Percentiles rank a stretch among this genome's conserved stretches.
phyloP scores from a whole-genome alignment of 2,797 vertebrate genomes.

The Myotis planiceps region DNA sequence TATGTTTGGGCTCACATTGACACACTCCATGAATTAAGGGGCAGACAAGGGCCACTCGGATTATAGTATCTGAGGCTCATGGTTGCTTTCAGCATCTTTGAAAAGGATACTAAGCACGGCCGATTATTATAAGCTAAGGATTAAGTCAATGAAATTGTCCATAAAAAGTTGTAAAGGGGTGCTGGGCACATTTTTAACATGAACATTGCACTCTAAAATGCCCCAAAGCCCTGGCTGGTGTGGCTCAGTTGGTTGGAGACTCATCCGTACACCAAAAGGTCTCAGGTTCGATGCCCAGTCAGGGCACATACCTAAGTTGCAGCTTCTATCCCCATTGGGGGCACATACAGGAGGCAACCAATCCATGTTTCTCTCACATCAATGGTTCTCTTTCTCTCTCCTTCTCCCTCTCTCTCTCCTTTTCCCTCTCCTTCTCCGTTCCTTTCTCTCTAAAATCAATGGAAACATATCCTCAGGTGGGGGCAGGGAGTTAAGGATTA shows the following conservation, averaged over 20 bases:
- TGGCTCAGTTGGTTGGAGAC: neutral
- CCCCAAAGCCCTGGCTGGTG: neutral
- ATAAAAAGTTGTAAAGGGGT: neutral
- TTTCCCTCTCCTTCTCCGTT: fast-evolving
- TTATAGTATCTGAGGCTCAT: neutral
- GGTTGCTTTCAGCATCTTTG: neutral
- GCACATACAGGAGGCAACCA: neutral
- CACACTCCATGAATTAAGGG: neutral
- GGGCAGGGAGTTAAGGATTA: neutral
- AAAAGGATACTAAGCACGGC: neutral
- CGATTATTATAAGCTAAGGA: neutral
- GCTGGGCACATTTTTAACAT: neutral
- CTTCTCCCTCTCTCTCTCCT: neutral
- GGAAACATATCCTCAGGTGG: neutral
- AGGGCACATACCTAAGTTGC: neutral
- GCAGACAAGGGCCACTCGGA: neutral
- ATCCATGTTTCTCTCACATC: neutral
- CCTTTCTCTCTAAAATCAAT: neutral
- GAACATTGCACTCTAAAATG: neutral
- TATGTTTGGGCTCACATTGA: neutral
- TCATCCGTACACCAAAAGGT: neutral
- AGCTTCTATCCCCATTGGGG: neutral
- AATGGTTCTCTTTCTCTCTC: neutral
- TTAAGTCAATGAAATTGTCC: neutral
- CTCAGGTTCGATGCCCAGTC: neutral